These are phyloP conservation scores for Lepus europaeus DNA, from an alignment of 2,113 vertebrate species.

Conservation along the genomic window DNA sequence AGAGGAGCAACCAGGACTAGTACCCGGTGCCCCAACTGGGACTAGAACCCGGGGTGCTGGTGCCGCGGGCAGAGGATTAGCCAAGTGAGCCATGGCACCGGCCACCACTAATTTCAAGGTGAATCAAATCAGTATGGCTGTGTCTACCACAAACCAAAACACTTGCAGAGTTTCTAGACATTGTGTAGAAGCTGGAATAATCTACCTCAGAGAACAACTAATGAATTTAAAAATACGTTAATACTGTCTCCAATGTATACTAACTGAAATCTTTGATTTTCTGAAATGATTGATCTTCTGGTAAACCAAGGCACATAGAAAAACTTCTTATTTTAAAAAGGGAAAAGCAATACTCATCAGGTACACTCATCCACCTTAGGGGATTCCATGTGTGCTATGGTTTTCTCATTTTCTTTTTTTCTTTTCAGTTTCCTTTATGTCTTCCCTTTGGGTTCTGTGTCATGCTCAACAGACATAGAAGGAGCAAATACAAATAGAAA, in stretches of 20 bases:
- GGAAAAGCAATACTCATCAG: background rate
- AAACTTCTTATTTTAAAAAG: background rate
- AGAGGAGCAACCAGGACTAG: no score
- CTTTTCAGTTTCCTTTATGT: constrained; percentile 59
- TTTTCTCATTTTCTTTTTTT: background rate
- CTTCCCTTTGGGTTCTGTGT: constrained; percentile 54
- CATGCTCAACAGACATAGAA: background rate
- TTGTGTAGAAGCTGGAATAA: background rate
- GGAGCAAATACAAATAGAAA: constrained; percentile 20
- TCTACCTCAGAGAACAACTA: background rate
- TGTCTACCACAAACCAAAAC: background rate
- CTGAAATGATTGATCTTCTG: background rate
- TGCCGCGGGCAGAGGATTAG: no score
- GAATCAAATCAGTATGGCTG: background rate
- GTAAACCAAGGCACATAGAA: constrained; percentile 52
- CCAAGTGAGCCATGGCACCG: no score
- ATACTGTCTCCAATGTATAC: background rate
- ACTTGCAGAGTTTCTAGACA: background rate
- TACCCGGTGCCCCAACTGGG: no score
- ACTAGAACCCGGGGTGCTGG: no score
- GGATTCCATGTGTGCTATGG: background rate
- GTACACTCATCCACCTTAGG: background rate
- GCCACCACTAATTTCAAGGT: background rate
- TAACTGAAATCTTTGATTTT: background rate
- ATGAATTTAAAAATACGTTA: constrained; percentile 12